Conservation (phyloP, 2,797 vertebrate genomes). For the Iguana delicatissima region DNA sequence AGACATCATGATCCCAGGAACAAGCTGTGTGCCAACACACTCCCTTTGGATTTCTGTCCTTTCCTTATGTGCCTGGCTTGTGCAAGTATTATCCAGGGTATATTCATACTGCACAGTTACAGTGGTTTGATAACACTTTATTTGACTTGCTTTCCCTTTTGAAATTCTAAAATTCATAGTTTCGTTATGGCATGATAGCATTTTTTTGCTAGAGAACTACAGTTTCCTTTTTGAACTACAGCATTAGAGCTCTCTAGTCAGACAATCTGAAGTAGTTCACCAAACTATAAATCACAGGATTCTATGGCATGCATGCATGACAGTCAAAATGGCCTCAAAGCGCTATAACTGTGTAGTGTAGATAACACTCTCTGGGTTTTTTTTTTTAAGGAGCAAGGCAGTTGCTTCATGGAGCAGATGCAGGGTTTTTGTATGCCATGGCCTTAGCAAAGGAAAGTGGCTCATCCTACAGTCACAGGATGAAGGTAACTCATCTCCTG, state of each 20-base stretch:
- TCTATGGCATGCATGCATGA: not conserved
- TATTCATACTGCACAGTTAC: not conserved
- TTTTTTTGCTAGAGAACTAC: too few relatives aligned
- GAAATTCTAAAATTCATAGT: not conserved
- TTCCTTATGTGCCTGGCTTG: not conserved
- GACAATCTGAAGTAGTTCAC: not conserved
- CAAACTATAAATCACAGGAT: not conserved
- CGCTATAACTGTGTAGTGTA: not conserved
- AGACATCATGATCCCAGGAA: not conserved
- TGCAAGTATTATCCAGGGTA: not conserved
- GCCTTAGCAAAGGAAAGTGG: not conserved
- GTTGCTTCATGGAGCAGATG: not conserved
- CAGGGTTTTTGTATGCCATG: too few relatives aligned
- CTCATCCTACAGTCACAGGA: too few relatives aligned
- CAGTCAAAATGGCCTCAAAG: not conserved
- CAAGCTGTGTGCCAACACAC: not conserved
- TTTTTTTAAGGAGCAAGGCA: not conserved
- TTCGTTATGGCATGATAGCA: not conserved
- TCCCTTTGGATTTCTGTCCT: not conserved
- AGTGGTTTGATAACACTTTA: not conserved
- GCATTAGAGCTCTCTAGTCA: not conserved
- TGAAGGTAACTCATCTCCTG: too few relatives aligned
- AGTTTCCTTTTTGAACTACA: too few relatives aligned
- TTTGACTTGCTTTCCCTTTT: not conserved
- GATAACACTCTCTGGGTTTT: not conserved